Conservation (phyloP, 53 echinoderm and acorn worm genomes). For the Astropecten irregularis region DNA sequence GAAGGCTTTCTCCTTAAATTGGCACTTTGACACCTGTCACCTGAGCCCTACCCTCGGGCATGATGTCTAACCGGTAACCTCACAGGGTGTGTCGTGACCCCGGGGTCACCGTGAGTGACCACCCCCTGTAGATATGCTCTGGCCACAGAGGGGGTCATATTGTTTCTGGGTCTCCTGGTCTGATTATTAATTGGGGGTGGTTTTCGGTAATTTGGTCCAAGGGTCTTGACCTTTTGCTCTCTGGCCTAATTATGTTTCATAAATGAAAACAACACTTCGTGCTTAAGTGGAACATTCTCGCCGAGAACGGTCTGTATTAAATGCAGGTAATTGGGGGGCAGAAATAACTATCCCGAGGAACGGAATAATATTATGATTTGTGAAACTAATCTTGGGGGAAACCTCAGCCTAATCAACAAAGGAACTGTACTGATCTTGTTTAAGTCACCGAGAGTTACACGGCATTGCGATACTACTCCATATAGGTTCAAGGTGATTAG, state of each 20-base stretch:
- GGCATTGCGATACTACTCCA: no score
- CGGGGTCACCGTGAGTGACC: background rate
- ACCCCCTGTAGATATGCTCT: background rate
- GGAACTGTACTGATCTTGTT: no score
- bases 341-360: no score
- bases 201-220: slow-evolving; percentile 17
- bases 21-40: slow-evolving; percentile 40
- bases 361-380: no score
- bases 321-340: no score
- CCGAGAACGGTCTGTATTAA: no score
- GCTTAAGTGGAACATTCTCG: background rate
- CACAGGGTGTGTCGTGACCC: slow-evolving; percentile 43
- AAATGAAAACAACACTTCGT: slow-evolving; percentile 36
- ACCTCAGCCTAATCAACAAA: no score
- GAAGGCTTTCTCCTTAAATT: no score
- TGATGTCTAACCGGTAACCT: slow-evolving; percentile 27
- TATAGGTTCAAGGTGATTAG: no score
- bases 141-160: slow-evolving; percentile 11
- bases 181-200: slow-evolving; percentile 23
- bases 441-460: no score
- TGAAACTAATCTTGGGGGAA: no score
- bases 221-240: slow-evolving; percentile 45
- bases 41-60: slow-evolving; percentile 2
- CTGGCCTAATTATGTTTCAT: slow-evolving; percentile 26
- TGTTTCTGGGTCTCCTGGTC: slow-evolving; percentile 35